Evolutionary conservation across 2,888 invertebrate genomes (phyloP).

Genomic region (Machimus atricapillus): DNA sequence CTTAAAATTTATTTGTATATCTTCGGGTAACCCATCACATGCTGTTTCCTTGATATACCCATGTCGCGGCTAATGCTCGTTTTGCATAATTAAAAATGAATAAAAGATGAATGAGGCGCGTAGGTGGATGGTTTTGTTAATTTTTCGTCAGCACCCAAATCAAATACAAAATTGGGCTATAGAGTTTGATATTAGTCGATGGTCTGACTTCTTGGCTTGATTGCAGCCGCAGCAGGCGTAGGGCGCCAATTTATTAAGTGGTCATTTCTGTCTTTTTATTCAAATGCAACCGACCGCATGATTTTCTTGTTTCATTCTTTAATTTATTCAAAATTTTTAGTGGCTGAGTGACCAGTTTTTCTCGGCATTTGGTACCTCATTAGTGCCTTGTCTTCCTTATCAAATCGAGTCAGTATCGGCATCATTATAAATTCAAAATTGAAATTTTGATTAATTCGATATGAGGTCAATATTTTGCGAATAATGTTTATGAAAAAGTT

Average conservation of each 20-base stretch:
- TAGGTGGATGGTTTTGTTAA: conserved; percentile 17
- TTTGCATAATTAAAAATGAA: conserved; percentile 32
- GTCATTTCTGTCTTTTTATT: not conserved
- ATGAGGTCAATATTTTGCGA: conserved; percentile 37
- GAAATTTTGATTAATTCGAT: conserved; percentile 32
- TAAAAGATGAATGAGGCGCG: conserved; percentile 17
- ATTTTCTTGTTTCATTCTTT: not conserved
- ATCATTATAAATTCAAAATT: conserved; percentile 30
- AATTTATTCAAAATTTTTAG: conserved; percentile 18
- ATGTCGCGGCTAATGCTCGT: not conserved
- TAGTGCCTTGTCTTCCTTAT: conserved; percentile 10
- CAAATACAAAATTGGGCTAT: not conserved
- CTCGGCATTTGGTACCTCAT: not conserved
- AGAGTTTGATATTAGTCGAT: not conserved
- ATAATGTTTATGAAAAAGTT: conserved; percentile 4
- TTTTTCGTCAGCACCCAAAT: conserved; percentile 24
- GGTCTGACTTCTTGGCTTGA: not conserved
- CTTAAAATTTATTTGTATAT: not conserved
- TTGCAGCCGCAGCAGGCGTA: not conserved
- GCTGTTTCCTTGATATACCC: not conserved
- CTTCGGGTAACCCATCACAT: not conserved
- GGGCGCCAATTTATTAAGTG: conserved; percentile 17
- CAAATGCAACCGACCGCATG: not conserved
- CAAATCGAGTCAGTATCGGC: not conserved
- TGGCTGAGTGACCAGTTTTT: conserved; percentile 8